Evolutionary conservation across 2,113 vertebrate species (phyloP), one percentile per base, ranked within the genome.

Genomic region (Microcebus griseorufus): DNA sequence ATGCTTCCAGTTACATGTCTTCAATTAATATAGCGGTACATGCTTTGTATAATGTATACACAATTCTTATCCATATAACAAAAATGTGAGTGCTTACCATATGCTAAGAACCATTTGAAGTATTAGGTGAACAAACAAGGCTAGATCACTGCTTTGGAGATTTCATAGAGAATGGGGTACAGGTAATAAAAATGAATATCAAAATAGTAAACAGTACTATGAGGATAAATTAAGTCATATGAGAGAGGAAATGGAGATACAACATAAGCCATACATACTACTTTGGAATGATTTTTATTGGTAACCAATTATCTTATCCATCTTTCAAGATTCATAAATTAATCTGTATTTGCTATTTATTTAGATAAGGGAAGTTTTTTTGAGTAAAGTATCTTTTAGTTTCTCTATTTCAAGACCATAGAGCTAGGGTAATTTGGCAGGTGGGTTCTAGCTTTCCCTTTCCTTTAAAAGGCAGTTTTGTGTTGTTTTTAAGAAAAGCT

Each of bases 281-380:
- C 51, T 93, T 60, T 80, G 72, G 25, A 75, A 91, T 69, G 39
- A 16, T 82, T 95, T 91, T 91, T 76, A 69, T 65, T 89, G 23
- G 48, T 94, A 82, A 94, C 37, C 51, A 86, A 10, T 91, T 79
- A 51, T 82, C 34, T 79, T 79, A 67, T 11, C 22, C 29, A 81
- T 65, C 82, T 76, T 90, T 85, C 53, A 92, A 88, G 51, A 79
- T 51, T 85, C 37, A 39, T 34, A 45, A 94, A 42, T 72, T 48
- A 53, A 20, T 42, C 37, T 88, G 48, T 75, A n/a, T 45, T 53
- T 48, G 37, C 42, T 69, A 1, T 88, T 75, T 65, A 11, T 48
- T 76, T 89, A 32, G 48, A 16, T 84, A 94, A 76, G 27, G 37
- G 29, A 87, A 65, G 27, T 55, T 78, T 64, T 45, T 58, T 80